Evolutionary conservation across 2,113 vertebrate species (phyloP), one percentile per base, ranked within the genome.

Genomic region (Malurus melanocephalus): DNA sequence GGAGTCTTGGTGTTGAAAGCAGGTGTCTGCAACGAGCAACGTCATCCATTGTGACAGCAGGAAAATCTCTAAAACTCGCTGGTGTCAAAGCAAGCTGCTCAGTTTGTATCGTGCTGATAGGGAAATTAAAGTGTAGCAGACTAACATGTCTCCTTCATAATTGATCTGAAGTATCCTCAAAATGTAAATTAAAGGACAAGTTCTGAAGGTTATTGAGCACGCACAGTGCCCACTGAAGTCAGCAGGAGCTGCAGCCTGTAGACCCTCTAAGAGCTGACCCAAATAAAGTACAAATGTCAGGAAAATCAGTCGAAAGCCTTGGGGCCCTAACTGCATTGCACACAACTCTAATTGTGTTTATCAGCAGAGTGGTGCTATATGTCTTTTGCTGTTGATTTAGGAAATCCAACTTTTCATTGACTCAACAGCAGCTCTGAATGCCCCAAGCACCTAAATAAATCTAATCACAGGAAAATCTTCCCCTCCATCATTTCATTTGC

Each of bases 371-470:
- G 60, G 26, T 73, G 55, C 22, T 89, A 69, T 38, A 76, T 62
- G 43, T 94, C 42, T 67, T 19, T 46, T 68, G 65, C 88, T 82
- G 42, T 72, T 82, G 66, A 67, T 93, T 91, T 89, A 94, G 77
- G 61, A 78, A 87, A 81, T 40, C 43, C 57, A 77, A 16, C 60
- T 87, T 94, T 90, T 89, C 73, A 85, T 88, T 92, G 87, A 86
- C 85, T 94, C 80, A 81, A 71, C 73, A 84, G 65, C 33, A 81
- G 32, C 65, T 69, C 67, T 80, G 55, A 62, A 43, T 91, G 74
- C 91, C 81, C 55, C 77, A 77, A 92, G 79, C 62, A 90, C 78
- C 75, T 40, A 68, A 92, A 91, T 94, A 92, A 76, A 91, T 72
- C 52, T 73, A 89, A 91, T 94, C 88, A 93, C 18, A 26, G 61